Base-by-base conservation (phyloP, 2,888 invertebrate species). In the Tachystola acroxantha region DNA sequence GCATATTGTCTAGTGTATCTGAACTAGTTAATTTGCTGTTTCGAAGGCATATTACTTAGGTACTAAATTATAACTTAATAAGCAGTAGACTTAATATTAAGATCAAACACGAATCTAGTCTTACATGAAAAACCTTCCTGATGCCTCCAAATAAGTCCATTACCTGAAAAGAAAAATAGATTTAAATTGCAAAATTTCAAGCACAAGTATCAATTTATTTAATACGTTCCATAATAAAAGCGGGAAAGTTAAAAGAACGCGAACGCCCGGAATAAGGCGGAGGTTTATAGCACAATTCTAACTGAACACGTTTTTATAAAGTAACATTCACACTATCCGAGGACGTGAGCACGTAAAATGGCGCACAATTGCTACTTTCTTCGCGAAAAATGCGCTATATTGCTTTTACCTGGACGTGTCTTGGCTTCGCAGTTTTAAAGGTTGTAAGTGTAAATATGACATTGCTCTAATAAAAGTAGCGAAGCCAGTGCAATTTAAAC, bases 271-370 rank as follows among this genome's bases (percentile, higher is more conserved):
- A 53, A 59, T 56, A 48, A 45, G 50, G 45, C 33, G 34, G 34
- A 38, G 44, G 40, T 57, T 53, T 57, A 57, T 48, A 36, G 42
- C 39, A 44, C 46, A 43, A 48, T 55, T 50, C 46, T 42, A 45
- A 52, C 43, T 45, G 49, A 48, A 48, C 51, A 47, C 39, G 40
- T 37, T 51, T 44, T 43, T 50, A 36, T 50, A 34, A 48, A 39
- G 39, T 32, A 10, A 22, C 39, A 26, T 50, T 41, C 43, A 51
- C 43, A 45, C 42, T 35, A 30, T 37, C 33, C 34, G 14, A 36
- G 39, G 28, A 45, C 36, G 38, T 36, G 39, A 39, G 29, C 10
- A 42, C 39, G 42, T 39, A 37, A 41, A 46, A 35, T 27, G 38
- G 30, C 16, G 26, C 20, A 20, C 28, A 37, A 42, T 40, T 46